A percentile compares a stretch with the other conserved stretches of the same genome.
Conservation (phyloP, 2,113 vertebrate genomes). For the Erythrolamprus reginae region DNA sequence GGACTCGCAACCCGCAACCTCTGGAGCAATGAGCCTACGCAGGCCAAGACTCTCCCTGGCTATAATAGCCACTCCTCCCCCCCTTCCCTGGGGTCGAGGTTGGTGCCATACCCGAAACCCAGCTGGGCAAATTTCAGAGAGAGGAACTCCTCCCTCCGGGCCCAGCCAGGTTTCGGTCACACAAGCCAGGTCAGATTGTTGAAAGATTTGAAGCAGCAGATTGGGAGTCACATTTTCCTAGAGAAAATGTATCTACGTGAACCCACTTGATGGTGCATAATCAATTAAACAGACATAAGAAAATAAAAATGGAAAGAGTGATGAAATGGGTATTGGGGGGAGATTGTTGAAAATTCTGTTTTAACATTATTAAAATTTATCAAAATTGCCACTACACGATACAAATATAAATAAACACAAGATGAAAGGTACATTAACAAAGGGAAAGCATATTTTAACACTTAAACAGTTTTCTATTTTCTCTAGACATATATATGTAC, state of each 20-base stretch:
- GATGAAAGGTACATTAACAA: background rate
- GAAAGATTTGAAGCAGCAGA: background rate
- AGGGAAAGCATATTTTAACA: background rate
- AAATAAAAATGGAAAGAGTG: background rate
- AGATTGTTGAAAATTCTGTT: background rate
- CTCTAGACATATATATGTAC: background rate
- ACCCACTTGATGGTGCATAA: background rate
- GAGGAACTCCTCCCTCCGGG: no score
- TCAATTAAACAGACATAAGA: background rate
- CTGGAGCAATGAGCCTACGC: no score
- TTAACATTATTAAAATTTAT: background rate
- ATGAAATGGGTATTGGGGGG: background rate
- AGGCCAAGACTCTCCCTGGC: no score
- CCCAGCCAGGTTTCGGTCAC: no score
- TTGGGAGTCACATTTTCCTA: background rate
- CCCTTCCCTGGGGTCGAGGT: no score
- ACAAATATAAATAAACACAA: background rate
- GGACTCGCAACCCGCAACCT: no score
- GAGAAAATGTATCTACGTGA: background rate
- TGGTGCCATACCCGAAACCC: no score
- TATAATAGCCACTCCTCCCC: no score
- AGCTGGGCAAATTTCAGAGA: no score
- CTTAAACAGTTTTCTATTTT: background rate
- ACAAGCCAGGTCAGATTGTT: no score
- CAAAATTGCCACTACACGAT: background rate